phyloP scores from a whole-genome alignment of 2,113 vertebrate species.

The Toxotes jaculatrix region DNA sequence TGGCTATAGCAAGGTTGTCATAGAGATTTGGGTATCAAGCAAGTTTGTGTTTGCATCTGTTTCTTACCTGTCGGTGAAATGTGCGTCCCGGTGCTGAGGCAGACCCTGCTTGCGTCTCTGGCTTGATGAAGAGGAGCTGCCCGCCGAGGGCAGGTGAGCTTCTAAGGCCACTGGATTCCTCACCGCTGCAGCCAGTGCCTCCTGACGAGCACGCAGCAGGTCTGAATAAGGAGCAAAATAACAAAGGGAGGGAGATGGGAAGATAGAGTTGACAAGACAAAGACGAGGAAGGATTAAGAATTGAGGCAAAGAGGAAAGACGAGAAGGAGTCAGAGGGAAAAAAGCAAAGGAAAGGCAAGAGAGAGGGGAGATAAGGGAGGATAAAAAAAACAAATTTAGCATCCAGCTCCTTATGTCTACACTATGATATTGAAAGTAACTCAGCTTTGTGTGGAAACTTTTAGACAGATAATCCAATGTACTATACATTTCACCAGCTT shows the following conservation, averaged over 20 bases:
- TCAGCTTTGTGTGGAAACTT: not conserved
- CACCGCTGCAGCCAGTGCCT: slow-evolving; percentile 87
- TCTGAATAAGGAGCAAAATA: slow-evolving; percentile 79
- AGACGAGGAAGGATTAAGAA: slow-evolving; percentile 45
- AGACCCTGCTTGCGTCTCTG: slow-evolving; percentile 95
- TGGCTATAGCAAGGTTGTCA: not conserved
- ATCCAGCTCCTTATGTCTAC: slow-evolving; percentile 25
- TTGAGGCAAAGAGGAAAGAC: not conserved
- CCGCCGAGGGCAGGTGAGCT: slow-evolving; percentile 90
- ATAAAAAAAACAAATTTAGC: slow-evolving; percentile 44
- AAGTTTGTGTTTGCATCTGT: not conserved
- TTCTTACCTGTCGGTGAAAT: slow-evolving; percentile 92
- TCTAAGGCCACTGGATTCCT: slow-evolving; percentile 90
- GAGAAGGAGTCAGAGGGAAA: not conserved
- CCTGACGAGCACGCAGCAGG: slow-evolving; percentile 91
- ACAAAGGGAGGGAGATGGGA: slow-evolving; percentile 24
- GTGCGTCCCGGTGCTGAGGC: slow-evolving; percentile 91
- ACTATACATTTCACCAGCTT: slow-evolving; percentile 25
- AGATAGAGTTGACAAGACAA: slow-evolving; percentile 15
- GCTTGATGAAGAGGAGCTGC: slow-evolving; percentile 85
- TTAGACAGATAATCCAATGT: slow-evolving; percentile 20
- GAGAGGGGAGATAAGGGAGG: not conserved
- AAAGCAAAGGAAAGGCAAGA: not conserved
- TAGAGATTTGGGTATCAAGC: not conserved
- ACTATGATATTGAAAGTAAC: slow-evolving; percentile 6